Evolutionary conservation across 92 coral and sea anemone species (phyloP).

Genomic region (Umimayanthus kanabou): DNA sequence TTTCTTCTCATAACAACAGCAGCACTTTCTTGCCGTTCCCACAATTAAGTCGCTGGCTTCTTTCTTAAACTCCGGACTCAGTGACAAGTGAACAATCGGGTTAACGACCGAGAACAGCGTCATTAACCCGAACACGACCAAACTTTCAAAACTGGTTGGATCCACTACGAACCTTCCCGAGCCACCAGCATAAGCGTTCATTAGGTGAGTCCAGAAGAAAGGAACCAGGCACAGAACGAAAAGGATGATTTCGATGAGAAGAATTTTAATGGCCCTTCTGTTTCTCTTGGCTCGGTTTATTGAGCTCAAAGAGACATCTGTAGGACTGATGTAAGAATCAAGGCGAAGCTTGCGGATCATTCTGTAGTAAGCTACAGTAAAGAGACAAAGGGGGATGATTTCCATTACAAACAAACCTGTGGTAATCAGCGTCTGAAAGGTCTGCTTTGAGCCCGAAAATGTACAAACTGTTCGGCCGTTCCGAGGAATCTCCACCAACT

Average conservation of each 20-base stretch:
- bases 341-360: slow-evolving; percentile 10
- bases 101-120: slow-evolving; percentile 17
- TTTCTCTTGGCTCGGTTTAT: slow-evolving; percentile 20
- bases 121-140: slow-evolving; percentile 18
- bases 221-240: slow-evolving; percentile 17
- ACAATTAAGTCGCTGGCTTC: background rate
- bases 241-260: background rate
- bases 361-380: background rate
- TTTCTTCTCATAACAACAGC: background rate
- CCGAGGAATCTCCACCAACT: background rate
- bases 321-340: slow-evolving; percentile 6
- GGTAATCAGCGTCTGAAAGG: background rate
- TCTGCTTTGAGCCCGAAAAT: background rate
- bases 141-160: slow-evolving; percentile 3
- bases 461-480: background rate
- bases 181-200: background rate
- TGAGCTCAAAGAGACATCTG: slow-evolving; percentile 7
- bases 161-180: background rate
- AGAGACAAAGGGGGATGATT: background rate
- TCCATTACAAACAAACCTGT: background rate
- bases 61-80: slow-evolving; percentile 15
- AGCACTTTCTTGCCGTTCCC: background rate
- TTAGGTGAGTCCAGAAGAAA: background rate
- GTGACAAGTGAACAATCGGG: background rate
- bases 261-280: slow-evolving; percentile 10